Conservation (phyloP, 1,140 invertebrate genomes). For the Drosophila parabipectinata region DNA sequence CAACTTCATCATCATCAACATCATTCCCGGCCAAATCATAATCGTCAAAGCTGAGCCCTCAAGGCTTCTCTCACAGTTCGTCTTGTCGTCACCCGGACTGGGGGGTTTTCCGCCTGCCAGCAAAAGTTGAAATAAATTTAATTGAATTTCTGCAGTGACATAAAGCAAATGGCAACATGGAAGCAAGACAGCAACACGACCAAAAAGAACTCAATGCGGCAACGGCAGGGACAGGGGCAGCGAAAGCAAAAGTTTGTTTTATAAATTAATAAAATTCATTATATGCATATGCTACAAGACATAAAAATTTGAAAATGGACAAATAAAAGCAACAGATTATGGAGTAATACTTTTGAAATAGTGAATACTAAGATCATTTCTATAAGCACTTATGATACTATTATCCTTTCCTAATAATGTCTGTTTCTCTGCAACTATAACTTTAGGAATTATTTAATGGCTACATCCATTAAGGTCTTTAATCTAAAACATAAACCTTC, state of each 20-base stretch:
- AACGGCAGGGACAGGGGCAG: slow-evolving; percentile 3
- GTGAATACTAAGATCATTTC: background rate
- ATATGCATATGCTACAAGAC: slow-evolving; percentile 54
- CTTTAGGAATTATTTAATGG: background rate
- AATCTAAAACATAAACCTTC: background rate
- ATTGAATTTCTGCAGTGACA: slow-evolving; percentile 75
- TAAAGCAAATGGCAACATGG: slow-evolving; percentile 32
- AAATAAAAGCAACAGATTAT: background rate
- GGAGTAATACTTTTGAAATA: background rate
- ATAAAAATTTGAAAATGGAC: slow-evolving; percentile 15
- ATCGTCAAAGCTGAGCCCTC: slow-evolving; percentile 56
- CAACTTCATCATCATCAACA: slow-evolving; percentile 54
- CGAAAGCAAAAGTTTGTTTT: slow-evolving; percentile 55
- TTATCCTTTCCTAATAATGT: no score
- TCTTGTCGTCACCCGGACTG: slow-evolving; percentile 12
- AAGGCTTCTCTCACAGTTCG: slow-evolving; percentile 40
- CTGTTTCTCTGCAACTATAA: background rate
- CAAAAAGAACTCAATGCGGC: slow-evolving; percentile 22
- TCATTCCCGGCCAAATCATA: slow-evolving; percentile 54
- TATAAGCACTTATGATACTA: no score
- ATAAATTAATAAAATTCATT: slow-evolving; percentile 69
- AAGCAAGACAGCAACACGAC: slow-evolving; percentile 5
- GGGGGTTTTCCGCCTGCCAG: slow-evolving; percentile 44
- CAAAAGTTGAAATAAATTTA: slow-evolving; percentile 77
- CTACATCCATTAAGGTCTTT: background rate